A percentile compares a stretch with the other conserved stretches of the same genome.
Evolutionary conservation across 2,797 vertebrate genomes (phyloP).

Genomic region (Gorsachius magnificus): DNA sequence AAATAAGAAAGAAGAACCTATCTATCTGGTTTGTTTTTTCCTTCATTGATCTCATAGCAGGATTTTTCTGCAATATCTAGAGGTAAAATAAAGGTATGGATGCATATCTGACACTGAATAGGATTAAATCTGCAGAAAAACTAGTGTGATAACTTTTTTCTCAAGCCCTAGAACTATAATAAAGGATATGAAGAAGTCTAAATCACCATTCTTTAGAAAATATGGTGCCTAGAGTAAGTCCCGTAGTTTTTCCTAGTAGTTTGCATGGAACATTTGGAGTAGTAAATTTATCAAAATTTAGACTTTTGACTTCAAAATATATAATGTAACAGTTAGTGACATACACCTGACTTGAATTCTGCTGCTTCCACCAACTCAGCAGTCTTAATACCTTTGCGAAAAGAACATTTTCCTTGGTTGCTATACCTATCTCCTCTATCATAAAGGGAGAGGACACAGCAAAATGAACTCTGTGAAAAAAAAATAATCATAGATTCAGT

Average conservation of each 20-base stretch:
- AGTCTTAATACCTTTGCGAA: background rate
- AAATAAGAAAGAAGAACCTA: background rate
- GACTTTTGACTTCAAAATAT: background rate
- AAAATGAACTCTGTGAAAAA: background rate
- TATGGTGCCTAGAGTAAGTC: background rate
- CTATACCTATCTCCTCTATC: background rate
- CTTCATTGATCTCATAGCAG: background rate
- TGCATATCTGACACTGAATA: background rate
- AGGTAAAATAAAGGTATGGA: background rate
- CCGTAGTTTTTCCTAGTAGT: background rate
- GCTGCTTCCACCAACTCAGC: background rate
- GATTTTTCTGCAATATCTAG: background rate
- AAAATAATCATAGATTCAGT: background rate
- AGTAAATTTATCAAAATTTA: background rate
- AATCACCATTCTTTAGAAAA: background rate
- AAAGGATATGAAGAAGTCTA: background rate
- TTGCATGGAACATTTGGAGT: background rate
- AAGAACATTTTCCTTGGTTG: background rate
- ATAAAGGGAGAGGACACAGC: background rate
- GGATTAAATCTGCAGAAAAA: background rate
- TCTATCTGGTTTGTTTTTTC: background rate
- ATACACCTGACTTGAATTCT: background rate
- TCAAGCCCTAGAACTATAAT: background rate
- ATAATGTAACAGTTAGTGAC: background rate
- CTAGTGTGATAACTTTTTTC: background rate